phyloP scores from a whole-genome alignment of 2,797 vertebrate genomes.

The Gastrophryne carolinensis region DNA sequence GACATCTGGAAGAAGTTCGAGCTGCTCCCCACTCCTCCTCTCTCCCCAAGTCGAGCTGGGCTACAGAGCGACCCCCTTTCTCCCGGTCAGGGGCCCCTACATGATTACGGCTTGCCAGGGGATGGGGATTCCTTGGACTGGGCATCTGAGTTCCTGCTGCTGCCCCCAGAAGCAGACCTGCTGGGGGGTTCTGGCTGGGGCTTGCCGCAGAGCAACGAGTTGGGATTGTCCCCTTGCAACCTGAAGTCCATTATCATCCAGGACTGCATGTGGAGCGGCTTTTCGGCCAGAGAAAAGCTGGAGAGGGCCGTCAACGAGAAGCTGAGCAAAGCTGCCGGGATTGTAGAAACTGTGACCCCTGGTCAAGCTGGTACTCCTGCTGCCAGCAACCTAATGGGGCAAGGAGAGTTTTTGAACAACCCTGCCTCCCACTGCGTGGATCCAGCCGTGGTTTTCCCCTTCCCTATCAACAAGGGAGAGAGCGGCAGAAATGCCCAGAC shows the following conservation, averaged over 20 bases:
- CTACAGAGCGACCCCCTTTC: constrained; percentile 76
- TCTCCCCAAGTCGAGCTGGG: constrained; percentile 87
- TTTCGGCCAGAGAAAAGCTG: constrained; percentile 92
- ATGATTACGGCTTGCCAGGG: constrained; percentile 63
- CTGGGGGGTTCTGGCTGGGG: constrained; percentile 73
- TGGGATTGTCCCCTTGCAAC: constrained; percentile 75
- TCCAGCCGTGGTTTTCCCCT: constrained; percentile 89
- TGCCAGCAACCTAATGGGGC: constrained; percentile 32
- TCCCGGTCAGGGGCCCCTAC: constrained; percentile 21
- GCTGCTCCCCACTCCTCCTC: constrained; percentile 90
- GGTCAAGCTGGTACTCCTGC: neutral
- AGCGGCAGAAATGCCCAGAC: constrained; percentile 19
- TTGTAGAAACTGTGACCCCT: constrained; percentile 46
- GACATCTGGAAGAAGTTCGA: constrained; percentile 99
- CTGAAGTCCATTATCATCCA: constrained; percentile 91
- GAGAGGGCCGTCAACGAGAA: constrained; percentile 90
- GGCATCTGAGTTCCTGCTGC: constrained; percentile 86
- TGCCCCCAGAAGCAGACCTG: constrained; percentile 88
- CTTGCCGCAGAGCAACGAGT: constrained; percentile 74
- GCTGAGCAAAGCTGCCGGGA: constrained; percentile 72
- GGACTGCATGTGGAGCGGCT: constrained; percentile 99
- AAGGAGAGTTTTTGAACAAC: constrained; percentile 70
- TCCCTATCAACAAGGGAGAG: constrained; percentile 83
- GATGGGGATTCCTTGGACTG: constrained; percentile 85
- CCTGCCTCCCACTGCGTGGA: constrained; percentile 87